Evolutionary conservation across 2,888 invertebrate genomes (phyloP).

Genomic region (Drosophila mettleri): DNA sequence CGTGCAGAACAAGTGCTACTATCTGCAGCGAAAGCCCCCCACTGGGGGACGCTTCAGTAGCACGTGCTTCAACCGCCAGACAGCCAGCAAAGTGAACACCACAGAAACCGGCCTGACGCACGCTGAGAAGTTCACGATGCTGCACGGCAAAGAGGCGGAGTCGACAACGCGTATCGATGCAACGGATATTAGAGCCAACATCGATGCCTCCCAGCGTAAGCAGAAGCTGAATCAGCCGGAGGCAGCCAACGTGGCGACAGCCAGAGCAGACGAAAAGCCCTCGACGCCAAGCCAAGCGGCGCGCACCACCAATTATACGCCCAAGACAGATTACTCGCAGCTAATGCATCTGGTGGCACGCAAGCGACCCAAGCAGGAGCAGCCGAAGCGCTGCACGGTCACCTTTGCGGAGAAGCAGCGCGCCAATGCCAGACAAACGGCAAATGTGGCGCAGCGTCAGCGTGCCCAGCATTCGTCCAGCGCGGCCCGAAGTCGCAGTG

Average conservation of each 20-base stretch:
- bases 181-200: too few relatives aligned
- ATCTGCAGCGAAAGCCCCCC: background rate
- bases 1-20: background rate
- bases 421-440: background rate
- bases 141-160: background rate
- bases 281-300: background rate
- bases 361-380: slow-evolving; percentile 15
- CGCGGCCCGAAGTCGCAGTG: background rate
- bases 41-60: background rate
- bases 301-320: background rate
- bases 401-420: slow-evolving; percentile 10
- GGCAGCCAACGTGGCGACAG: background rate
- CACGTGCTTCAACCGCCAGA: background rate
- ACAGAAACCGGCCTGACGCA: background rate
- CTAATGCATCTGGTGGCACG: slow-evolving; percentile 52
- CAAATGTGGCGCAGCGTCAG: background rate
- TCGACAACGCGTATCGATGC: too few relatives aligned
- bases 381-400: background rate
- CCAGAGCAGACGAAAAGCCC: background rate
- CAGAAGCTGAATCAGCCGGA: background rate
- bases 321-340: slow-evolving; percentile 43
- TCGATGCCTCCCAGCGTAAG: background rate
- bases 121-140: background rate
- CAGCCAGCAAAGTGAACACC: background rate
- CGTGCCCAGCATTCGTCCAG: background rate